Conservation (phyloP, 1,140 invertebrate species). For the Hylaeus anthracinus region DNA sequence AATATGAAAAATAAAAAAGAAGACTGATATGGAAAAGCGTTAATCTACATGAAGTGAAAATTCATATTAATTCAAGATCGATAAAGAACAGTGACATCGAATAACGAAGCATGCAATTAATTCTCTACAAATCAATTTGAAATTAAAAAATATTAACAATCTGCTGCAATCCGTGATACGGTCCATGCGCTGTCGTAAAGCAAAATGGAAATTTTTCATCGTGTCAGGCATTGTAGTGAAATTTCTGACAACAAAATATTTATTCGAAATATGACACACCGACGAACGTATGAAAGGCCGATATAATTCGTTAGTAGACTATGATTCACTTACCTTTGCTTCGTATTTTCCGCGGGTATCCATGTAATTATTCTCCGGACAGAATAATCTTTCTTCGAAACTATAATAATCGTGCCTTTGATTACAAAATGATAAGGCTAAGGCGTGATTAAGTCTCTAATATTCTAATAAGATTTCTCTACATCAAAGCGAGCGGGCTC, state of each 20-base stretch:
- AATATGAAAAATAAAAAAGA: too few species aligned
- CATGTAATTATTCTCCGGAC: neutral
- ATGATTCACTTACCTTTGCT: conserved; percentile 22
- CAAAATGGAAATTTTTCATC: neutral
- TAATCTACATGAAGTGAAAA: too few species aligned
- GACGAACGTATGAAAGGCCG: neutral
- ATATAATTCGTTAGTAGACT: neutral
- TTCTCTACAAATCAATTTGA: neutral
- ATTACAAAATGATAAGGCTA: neutral
- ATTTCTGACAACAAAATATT: conserved; percentile 32
- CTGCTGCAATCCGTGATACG: too few species aligned
- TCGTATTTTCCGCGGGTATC: neutral
- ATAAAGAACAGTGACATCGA: neutral
- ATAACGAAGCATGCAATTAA: neutral
- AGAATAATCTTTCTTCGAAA: neutral
- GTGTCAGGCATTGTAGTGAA: conserved; percentile 30
- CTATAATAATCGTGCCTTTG: neutral
- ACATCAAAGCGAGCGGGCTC: neutral
- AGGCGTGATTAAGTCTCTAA: neutral
- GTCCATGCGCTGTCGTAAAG: neutral
- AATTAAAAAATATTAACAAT: neutral
- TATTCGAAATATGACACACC: neutral
- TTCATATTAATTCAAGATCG: too few species aligned
- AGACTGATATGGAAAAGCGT: too few species aligned
- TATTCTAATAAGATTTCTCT: neutral